Evolutionary conservation across 2,797 vertebrate species (phyloP).

Genomic region (Chanos chanos): DNA sequence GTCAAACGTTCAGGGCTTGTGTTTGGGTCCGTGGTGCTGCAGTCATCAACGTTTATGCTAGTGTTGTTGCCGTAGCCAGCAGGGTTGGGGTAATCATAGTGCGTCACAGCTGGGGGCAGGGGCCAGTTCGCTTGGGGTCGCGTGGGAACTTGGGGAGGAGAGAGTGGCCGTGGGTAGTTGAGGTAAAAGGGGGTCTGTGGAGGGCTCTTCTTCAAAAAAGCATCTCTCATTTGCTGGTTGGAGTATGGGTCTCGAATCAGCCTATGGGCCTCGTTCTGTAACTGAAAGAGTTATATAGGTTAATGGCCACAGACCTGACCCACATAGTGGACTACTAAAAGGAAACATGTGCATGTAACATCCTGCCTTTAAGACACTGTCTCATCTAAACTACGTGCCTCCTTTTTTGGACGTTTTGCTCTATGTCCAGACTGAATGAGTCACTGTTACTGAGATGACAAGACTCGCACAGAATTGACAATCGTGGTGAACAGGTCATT

Average conservation of each 20-base stretch:
- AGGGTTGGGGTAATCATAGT: slow-evolving; percentile 56
- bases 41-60: slow-evolving; percentile 35
- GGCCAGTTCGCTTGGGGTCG: slow-evolving; percentile 53
- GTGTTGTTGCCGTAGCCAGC: slow-evolving; percentile 35
- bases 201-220: slow-evolving; percentile 47
- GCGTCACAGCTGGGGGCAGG: slow-evolving; percentile 41
- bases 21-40: neutral
- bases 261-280: slow-evolving; percentile 47
- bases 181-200: slow-evolving; percentile 60
- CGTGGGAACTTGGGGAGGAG: slow-evolving; percentile 34
- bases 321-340: neutral
- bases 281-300: slow-evolving; percentile 41
- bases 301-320: neutral
- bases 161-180: slow-evolving; percentile 46
- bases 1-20: slow-evolving; percentile 23
- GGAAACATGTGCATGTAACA: slow-evolving; percentile 35
- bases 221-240: slow-evolving; percentile 56
- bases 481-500: neutral
- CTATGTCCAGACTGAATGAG: slow-evolving; percentile 43
- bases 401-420: slow-evolving; percentile 49
- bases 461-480: slow-evolving; percentile 41
- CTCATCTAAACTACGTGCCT: slow-evolving; percentile 47
- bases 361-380: slow-evolving; percentile 62
- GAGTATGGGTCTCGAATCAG: slow-evolving; percentile 53
- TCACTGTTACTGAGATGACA: slow-evolving; percentile 43